Conservation (phyloP, 2,888 invertebrate genomes). For the Geophilus truncorum region DNA sequence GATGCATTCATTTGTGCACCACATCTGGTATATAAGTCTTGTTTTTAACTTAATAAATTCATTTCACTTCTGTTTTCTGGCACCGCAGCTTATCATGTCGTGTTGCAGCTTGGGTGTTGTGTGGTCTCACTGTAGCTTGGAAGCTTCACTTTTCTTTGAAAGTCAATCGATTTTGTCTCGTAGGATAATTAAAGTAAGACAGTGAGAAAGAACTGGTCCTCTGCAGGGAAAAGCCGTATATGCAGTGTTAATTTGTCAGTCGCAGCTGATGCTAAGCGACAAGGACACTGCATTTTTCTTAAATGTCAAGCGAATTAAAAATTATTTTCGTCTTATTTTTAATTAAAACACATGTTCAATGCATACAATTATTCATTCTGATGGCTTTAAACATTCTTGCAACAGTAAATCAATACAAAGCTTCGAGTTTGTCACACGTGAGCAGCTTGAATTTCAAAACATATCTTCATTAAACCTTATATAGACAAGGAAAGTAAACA, state of each 20-base stretch:
- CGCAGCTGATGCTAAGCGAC: background rate
- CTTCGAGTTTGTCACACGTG: no score
- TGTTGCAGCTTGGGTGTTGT: background rate
- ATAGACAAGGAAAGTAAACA: background rate
- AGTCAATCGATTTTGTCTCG: conserved; percentile 1
- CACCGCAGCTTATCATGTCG: background rate
- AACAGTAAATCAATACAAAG: no score
- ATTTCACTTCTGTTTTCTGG: background rate
- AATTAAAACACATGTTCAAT: no score
- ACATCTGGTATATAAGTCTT: background rate
- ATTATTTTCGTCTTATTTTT: background rate
- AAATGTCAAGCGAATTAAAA: background rate
- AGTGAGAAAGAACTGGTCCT: background rate
- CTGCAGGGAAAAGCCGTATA: background rate
- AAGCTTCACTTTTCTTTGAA: conserved; percentile 10
- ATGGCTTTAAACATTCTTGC: no score
- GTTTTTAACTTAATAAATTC: conserved; percentile 6
- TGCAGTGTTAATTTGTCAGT: background rate
- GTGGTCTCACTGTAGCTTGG: background rate
- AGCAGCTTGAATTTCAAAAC: no score
- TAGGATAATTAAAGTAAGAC: conserved; percentile 8
- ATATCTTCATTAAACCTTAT: no score
- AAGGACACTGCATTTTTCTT: background rate
- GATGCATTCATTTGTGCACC: no score
- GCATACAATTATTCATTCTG: no score